A percentile compares a stretch with the other conserved stretches of the same genome.
Conservation (phyloP, 2,888 invertebrate genomes). For the Perizoma affinitatum region DNA sequence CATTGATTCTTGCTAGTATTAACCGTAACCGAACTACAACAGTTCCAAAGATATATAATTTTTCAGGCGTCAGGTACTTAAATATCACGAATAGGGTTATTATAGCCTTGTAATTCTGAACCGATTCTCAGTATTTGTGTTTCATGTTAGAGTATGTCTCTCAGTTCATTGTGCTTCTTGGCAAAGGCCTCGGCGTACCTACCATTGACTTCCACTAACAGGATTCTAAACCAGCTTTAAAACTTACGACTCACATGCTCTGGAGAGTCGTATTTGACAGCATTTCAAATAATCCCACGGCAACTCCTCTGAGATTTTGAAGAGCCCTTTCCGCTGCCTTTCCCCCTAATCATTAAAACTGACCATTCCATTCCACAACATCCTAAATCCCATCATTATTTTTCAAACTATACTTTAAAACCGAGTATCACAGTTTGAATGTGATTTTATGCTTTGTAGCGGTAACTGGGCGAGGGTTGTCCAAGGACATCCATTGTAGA, state of each 20-base stretch:
- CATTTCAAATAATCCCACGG: constrained; percentile 35
- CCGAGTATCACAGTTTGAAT: constrained; percentile 32
- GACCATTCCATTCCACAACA: constrained; percentile 27
- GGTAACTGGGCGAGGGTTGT: constrained; percentile 64
- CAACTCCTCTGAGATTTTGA: constrained; percentile 42
- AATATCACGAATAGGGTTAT: too few species aligned
- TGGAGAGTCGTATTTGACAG: constrained; percentile 13
- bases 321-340: constrained; percentile 45
- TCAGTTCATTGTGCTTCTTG: too few species aligned
- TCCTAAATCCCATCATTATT: constrained; percentile 16
- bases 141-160: too few species aligned
- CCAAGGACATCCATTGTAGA: constrained; percentile 76
- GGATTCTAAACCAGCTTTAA: neutral
- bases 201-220: neutral
- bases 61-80: too few species aligned
- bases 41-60: too few species aligned
- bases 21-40: too few species aligned
- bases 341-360: constrained; percentile 57
- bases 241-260: neutral
- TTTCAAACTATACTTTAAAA: constrained; percentile 35
- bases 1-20: too few species aligned
- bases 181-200: neutral
- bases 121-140: too few species aligned
- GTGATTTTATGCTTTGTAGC: constrained; percentile 35
- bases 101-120: too few species aligned